These are phyloP conservation scores for Esperia sulphurella DNA, from an alignment of 2,888 invertebrate species.

Conservation along the genomic window DNA sequence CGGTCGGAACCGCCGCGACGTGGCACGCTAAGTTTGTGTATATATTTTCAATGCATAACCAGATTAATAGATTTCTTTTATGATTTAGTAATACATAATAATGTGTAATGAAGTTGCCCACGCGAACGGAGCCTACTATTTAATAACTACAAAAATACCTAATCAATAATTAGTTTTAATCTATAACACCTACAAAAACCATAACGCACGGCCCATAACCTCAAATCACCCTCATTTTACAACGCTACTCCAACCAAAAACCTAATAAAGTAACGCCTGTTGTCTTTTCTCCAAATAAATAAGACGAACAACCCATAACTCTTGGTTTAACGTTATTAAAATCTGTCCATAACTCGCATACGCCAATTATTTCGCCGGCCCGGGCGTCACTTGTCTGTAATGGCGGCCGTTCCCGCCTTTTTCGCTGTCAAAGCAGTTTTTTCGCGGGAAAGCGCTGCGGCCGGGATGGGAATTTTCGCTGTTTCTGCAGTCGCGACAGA, in stretches of 20 bases:
- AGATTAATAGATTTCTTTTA: too few relatives aligned
- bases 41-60: too few relatives aligned
- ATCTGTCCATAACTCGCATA: constrained; percentile 51
- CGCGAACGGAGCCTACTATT: too few relatives aligned
- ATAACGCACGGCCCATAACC: background rate
- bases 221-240: background rate
- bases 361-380: constrained; percentile 52
- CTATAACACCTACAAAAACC: background rate
- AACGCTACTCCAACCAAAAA: constrained; percentile 16
- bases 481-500: constrained; percentile 22
- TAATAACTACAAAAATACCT: too few relatives aligned
- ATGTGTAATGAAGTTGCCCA: too few relatives aligned
- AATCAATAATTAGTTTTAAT: background rate
- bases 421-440: constrained; percentile 75
- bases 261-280: constrained; percentile 18
- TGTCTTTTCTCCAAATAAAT: constrained; percentile 22
- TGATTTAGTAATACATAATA: too few relatives aligned
- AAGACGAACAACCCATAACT: constrained; percentile 32
- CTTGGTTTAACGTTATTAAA: constrained; percentile 41
- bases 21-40: too few relatives aligned
- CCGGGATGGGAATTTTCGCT: constrained; percentile 29
- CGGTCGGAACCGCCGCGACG: too few relatives aligned
- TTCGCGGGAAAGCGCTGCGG: constrained; percentile 58
- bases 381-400: constrained; percentile 82
- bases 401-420: constrained; percentile 76